Base-by-base conservation (phyloP, 2,797 vertebrate genomes). In the Takifugu rubripes region DNA sequence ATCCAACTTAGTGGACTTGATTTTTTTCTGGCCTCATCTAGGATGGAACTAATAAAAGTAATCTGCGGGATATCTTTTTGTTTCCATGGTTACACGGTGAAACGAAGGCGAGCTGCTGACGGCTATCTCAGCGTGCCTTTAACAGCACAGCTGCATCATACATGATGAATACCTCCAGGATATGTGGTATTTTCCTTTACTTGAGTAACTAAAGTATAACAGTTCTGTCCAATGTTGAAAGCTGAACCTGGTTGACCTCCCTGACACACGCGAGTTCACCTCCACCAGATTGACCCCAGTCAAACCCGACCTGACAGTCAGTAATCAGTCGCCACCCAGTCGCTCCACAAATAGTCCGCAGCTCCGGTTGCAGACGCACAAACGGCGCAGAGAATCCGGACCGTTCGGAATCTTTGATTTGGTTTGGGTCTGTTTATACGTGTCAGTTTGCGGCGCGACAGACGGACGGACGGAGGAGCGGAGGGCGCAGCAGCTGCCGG, bases 401-500 rank as follows among this genome's bases (percentile, higher is more conserved):
- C 5, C 36, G 5, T 14, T 40, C 36, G 2, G 8, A 14, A 14
- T 14, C 36, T 40, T 40, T 40, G 36, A 40, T 40, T 40, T 40
- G 36, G 36, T 40, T 40, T 14, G 11, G 12, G 36, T 14, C 10
- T 40, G 36, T 40, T 40, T 40, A 40, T 4, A 40, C 36, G 3
- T 40, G 36, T 40, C 36, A 40, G 36, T 40, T 40, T 40, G 36
- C 44, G 8, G 43, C 25, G 25, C 24, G 49, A 6, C 49, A 27
- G 49, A 29, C 14, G 16, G 44, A 10, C 44, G 4, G 44, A 10
- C 17, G n/a, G 46, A 9, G 24, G 25, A 25, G 24, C 25, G 25
- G 47, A 49, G 47, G 47, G 5, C 47, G n/a, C 25, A 17, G 46
- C 46, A 48, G 46, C 46, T 48, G 46, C 46, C 5, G 50, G 42